Percentiles rank a stretch among this genome's conserved stretches.
phyloP scores from a whole-genome alignment of 2,888 invertebrate genomes.

The Oegoconia quadripuncta region DNA sequence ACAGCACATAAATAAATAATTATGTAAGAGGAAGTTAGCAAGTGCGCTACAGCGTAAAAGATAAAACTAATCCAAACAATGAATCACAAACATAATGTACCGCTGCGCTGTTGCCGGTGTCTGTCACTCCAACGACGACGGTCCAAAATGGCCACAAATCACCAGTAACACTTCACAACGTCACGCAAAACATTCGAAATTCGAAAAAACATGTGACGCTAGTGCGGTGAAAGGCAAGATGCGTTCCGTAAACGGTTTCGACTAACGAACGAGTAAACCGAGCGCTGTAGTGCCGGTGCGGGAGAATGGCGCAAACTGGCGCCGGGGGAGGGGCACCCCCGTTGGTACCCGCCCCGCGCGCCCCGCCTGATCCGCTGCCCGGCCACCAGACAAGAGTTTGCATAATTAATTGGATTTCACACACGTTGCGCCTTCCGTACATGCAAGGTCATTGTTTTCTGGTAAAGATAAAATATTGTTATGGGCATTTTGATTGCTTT shows the following conservation, averaged over 20 bases:
- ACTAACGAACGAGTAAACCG: slow-evolving; percentile 54
- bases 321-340: slow-evolving; percentile 45
- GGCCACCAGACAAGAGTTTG: slow-evolving; percentile 67
- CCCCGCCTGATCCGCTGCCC: slow-evolving; percentile 26
- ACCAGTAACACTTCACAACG: slow-evolving; percentile 73
- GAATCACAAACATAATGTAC: slow-evolving; percentile 49
- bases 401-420: slow-evolving; percentile 71
- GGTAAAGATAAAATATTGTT: too few relatives aligned
- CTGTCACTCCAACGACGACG: slow-evolving; percentile 41
- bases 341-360: slow-evolving; percentile 23
- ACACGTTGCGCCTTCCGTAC: slow-evolving; percentile 61
- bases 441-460: slow-evolving; percentile 66
- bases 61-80: slow-evolving; percentile 58
- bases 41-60: slow-evolving; percentile 31
- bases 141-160: slow-evolving; percentile 66
- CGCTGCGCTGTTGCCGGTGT: slow-evolving; percentile 51
- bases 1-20: slow-evolving; percentile 14
- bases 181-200: slow-evolving; percentile 57
- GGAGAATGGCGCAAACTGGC: slow-evolving; percentile 74
- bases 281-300: slow-evolving; percentile 67
- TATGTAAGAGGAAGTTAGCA: slow-evolving; percentile 12
- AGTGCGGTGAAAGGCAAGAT: slow-evolving; percentile 73
- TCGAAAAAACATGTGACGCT: slow-evolving; percentile 57
- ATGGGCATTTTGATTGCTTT: too few relatives aligned
- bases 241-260: slow-evolving; percentile 64